phyloP scores from a whole-genome alignment of 2,113 vertebrate species.

The Mastomys natalensis region DNA sequence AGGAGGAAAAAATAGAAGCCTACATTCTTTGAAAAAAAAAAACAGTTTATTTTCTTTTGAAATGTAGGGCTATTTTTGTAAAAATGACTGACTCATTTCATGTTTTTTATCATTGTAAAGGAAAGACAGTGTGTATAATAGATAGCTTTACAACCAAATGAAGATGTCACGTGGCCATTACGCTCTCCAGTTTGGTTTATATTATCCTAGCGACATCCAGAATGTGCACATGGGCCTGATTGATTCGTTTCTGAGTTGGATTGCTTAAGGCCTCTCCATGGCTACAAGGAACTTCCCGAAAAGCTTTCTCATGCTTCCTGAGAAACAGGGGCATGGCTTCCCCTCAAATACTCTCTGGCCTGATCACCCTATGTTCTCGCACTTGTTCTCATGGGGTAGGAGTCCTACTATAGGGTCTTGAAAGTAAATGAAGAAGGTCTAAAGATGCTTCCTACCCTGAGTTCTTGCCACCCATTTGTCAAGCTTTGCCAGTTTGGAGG shows the following conservation, averaged over 20 bases:
- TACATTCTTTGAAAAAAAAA: slow-evolving; percentile 67
- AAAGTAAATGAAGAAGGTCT: neutral
- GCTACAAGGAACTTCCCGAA: slow-evolving; percentile 50
- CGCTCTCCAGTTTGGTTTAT: slow-evolving; percentile 59
- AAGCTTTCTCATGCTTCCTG: slow-evolving; percentile 56
- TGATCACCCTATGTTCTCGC: neutral
- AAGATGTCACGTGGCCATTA: slow-evolving; percentile 69
- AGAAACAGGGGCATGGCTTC: neutral
- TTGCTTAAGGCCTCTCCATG: slow-evolving; percentile 36
- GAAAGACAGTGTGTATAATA: slow-evolving; percentile 22
- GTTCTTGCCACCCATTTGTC: neutral
- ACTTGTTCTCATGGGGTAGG: neutral
- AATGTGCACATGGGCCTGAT: neutral
- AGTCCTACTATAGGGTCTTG: neutral
- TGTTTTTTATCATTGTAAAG: slow-evolving; percentile 53
- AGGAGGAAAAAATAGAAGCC: slow-evolving; percentile 60
- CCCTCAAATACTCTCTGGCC: neutral
- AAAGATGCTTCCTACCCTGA: neutral
- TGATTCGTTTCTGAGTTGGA: neutral
- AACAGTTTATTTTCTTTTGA: slow-evolving; percentile 63
- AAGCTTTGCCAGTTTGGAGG: neutral
- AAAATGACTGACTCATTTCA: slow-evolving; percentile 69
- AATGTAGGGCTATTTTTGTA: slow-evolving; percentile 74
- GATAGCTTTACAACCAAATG: slow-evolving; percentile 74
- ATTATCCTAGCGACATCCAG: slow-evolving; percentile 68